Evolutionary conservation across 2,113 vertebrate genomes (phyloP).

Genomic region (Coregonus clupeaformis): DNA sequence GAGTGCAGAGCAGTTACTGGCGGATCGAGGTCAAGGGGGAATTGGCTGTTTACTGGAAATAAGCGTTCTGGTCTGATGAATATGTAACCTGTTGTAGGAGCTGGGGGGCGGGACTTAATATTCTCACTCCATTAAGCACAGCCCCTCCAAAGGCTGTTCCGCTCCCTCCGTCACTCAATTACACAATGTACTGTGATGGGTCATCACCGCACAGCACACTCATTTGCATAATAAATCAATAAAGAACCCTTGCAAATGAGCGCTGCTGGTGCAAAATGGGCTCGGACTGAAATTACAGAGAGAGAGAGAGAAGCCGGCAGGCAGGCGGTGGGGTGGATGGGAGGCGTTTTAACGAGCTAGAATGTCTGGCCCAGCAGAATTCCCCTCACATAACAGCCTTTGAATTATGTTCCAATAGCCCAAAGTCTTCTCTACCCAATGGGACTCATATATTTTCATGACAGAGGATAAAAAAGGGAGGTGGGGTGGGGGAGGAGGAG

Average conservation of each 20-base stretch:
- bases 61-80: slow-evolving; percentile 9
- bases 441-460: slow-evolving; percentile 8
- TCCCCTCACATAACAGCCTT: not conserved
- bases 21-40: not conserved
- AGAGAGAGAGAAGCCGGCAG: not conserved
- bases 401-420: slow-evolving; percentile 18
- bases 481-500: not conserved
- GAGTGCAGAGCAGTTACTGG: not conserved
- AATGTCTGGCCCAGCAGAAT: slow-evolving; percentile 10
- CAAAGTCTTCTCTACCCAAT: slow-evolving; percentile 4
- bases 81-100: slow-evolving; percentile 2
- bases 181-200: slow-evolving; percentile 2
- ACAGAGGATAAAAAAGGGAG: not conserved
- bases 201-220: not conserved
- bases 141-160: not conserved
- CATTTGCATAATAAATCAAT: slow-evolving; percentile 16
- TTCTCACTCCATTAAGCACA: slow-evolving; percentile 9
- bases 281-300: not conserved
- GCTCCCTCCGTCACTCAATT: not conserved
- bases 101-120: not conserved
- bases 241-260: not conserved
- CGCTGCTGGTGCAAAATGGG: not conserved
- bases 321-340: not conserved
- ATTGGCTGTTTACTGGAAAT: slow-evolving; percentile 1
- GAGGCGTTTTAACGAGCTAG: not conserved